Evolutionary conservation across 2,113 vertebrate species (phyloP), one percentile per base, ranked within the genome.

Genomic region (Onychostruthus taczanowskii): DNA sequence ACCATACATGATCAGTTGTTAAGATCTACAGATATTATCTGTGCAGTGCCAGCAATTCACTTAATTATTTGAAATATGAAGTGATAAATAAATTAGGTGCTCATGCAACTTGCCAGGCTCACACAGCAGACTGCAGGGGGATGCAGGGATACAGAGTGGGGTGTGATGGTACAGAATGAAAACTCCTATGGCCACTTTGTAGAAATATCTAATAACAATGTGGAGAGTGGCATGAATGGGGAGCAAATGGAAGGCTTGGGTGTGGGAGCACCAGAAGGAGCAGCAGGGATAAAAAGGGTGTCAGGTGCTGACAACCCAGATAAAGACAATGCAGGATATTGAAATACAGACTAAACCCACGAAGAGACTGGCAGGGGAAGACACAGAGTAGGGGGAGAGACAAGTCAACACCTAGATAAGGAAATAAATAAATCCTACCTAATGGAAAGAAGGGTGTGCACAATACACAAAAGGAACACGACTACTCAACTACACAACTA

Each of bases 11-110:
- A 96, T 96, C 93, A 84, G 70, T 78, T 83, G 77, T 87, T 96
- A 91, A 90, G 91, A 93, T 91, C 94, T 84, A 90, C 64, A 93
- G 94, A 96, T 96, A 95, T n/a, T 93, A 96, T 97, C 90, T 76
- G 31, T 83, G 68, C 77, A 85, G 73, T n/a, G 58, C 41, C 64
- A 96, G 86, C 56, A 80, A 89, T 74, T 80, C 67, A 85, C 63
- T 84, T 75, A 75, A 94, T 95, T 82, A 78, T 94, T 80, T 84
- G 59, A 95, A 89, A 89, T 79, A 85, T 16, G 46, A 89, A 94
- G 68, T 68, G 66, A 84, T 94, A 95, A 90, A 87, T 91, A 87
- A 81, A 93, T 75, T 33, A 91, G 52, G 61, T 20, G 59, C 44
- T 95, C 24, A 4, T 19, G 33, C n/a, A 75, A 27, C 30, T 84